phyloP scores from a whole-genome alignment of 2,113 vertebrate species.

The Apaloderma vittatum region DNA sequence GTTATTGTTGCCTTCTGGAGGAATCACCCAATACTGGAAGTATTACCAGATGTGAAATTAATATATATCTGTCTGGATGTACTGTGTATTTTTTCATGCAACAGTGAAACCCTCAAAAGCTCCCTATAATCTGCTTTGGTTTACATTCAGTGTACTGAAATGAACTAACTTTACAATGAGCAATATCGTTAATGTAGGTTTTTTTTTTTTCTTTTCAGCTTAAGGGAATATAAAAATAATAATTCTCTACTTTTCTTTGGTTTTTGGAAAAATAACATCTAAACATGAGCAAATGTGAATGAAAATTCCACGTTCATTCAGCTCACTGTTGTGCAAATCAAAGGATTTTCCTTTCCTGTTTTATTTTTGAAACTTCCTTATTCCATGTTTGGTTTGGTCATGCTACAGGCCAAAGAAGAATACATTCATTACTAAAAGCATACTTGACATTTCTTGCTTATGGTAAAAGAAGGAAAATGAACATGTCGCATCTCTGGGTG shows the following conservation, averaged over 20 bases:
- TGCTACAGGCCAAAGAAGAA: background rate
- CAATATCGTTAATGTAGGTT: background rate
- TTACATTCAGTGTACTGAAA: background rate
- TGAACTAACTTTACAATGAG: background rate
- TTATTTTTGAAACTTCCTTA: conserved; percentile 51
- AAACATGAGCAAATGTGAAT: background rate
- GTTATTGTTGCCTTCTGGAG: background rate
- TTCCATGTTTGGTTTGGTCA: background rate
- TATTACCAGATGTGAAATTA: background rate
- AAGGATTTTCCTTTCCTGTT: conserved; percentile 54
- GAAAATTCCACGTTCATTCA: background rate
- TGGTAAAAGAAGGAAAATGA: background rate
- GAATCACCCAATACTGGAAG: background rate
- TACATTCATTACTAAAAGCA: background rate
- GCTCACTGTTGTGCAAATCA: background rate
- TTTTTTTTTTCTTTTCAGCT: background rate
- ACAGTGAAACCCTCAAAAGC: background rate
- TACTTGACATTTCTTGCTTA: background rate
- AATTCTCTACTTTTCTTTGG: background rate
- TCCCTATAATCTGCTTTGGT: background rate
- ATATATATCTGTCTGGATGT: background rate
- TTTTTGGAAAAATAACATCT: background rate
- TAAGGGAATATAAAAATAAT: background rate
- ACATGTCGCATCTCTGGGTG: background rate
- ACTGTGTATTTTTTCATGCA: background rate